These are phyloP conservation scores for Meteorus sp. DNA, from an alignment of 1,140 invertebrate species.

Conservation along the genomic window DNA sequence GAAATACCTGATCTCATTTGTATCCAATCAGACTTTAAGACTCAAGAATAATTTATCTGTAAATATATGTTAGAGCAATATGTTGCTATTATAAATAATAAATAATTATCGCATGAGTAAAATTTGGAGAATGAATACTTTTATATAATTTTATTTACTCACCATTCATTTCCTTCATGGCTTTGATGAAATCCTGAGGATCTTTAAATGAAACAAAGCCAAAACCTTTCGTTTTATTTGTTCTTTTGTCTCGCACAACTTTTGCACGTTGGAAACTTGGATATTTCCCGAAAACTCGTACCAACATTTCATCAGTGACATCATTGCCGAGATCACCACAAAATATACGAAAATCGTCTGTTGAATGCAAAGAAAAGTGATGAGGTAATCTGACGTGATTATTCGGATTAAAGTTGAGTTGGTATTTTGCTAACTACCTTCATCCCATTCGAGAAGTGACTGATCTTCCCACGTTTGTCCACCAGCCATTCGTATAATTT, in stretches of 20 bases:
- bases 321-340: conserved; percentile 99
- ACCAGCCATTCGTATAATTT: conserved; percentile 85
- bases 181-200: conserved; percentile 95
- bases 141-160: too few relatives aligned
- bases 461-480: conserved; percentile 94
- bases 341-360: conserved; percentile 97
- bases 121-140: conserved; percentile 12
- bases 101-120: background rate
- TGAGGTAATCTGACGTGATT: background rate
- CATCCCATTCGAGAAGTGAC: conserved; percentile 89
- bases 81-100: background rate
- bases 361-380: conserved; percentile 32
- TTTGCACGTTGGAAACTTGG: conserved; percentile 93
- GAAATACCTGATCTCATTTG: too few relatives aligned
- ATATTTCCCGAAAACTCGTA: conserved; percentile 93
- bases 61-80: too few relatives aligned
- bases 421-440: conserved; percentile 58
- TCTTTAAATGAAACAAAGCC: conserved; percentile 99
- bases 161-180: conserved; percentile 98
- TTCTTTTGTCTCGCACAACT: conserved; percentile 94
- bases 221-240: conserved; percentile 98
- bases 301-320: conserved; percentile 95
- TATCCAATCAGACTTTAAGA: too few relatives aligned
- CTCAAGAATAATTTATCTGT: too few relatives aligned
- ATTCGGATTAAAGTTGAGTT: conserved; percentile 24